A percentile compares a stretch with the other conserved stretches of the same genome.
Evolutionary conservation across 2,113 vertebrate species (phyloP).

Genomic region (Setophaga coronata): DNA sequence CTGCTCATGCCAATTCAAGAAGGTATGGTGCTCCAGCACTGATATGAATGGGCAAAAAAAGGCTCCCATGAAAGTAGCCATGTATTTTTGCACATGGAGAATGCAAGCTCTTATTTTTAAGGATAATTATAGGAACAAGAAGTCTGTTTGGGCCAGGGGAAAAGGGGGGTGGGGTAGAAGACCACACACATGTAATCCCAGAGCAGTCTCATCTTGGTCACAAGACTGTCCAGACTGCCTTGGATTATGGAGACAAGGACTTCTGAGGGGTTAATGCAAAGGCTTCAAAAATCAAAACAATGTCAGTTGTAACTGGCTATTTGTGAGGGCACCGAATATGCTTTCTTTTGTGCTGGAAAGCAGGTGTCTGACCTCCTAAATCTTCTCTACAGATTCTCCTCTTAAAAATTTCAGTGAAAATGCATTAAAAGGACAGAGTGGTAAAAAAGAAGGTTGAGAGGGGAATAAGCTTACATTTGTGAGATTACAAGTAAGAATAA

Average conservation of each 20-base stretch:
- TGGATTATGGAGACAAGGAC: neutral
- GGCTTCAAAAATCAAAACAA: neutral
- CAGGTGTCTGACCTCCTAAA: neutral
- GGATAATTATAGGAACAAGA: neutral
- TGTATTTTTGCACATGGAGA: neutral
- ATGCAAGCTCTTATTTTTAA: neutral
- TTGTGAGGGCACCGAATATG: neutral
- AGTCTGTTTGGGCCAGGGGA: neutral
- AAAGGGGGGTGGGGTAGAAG: neutral
- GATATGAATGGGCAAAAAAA: neutral
- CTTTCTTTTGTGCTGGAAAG: neutral
- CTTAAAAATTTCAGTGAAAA: neutral
- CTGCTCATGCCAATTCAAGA: neutral
- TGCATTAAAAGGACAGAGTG: neutral
- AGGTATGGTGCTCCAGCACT: neutral
- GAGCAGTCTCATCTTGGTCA: neutral
- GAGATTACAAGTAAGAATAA: neutral
- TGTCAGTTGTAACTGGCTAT: neutral
- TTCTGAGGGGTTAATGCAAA: neutral
- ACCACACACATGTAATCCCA: neutral
- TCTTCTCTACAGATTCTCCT: neutral
- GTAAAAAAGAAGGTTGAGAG: neutral
- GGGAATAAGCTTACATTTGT: neutral
- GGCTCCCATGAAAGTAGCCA: neutral
- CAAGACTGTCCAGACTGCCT: neutral